These are phyloP conservation scores for Bettongia penicillata DNA, from an alignment of 2,113 vertebrate species.

Conservation along the genomic window DNA sequence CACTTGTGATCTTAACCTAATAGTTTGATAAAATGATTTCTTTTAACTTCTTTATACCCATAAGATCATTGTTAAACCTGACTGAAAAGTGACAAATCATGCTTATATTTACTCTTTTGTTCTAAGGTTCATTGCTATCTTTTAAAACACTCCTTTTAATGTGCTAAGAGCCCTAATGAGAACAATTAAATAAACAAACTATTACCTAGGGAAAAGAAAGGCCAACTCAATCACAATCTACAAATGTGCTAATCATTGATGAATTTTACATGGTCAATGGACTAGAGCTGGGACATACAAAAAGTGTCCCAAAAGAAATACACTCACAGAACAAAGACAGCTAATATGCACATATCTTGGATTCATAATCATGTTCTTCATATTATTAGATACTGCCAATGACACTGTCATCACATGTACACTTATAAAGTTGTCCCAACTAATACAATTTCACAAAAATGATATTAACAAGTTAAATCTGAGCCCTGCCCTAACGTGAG, in stretches of 20 bases:
- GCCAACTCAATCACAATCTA: constrained; percentile 18
- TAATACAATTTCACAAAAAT: not conserved
- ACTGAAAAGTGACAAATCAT: constrained; percentile 70
- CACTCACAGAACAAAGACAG: not conserved
- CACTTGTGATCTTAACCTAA: constrained; percentile 74
- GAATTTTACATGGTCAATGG: constrained; percentile 33
- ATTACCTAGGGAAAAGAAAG: constrained; percentile 46
- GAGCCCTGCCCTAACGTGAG: not conserved
- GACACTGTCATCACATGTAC: not conserved
- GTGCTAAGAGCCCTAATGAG: constrained; percentile 25
- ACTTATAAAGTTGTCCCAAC: not conserved
- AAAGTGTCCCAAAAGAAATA: constrained; percentile 19
- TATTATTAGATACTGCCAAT: not conserved
- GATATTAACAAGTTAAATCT: not conserved
- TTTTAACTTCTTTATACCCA: constrained; percentile 72
- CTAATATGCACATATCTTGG: not conserved
- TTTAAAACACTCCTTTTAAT: constrained; percentile 37
- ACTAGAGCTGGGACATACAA: not conserved
- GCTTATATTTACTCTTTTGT: constrained; percentile 74
- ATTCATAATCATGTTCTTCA: constrained; percentile 36
- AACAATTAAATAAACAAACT: constrained; percentile 58
- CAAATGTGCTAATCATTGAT: constrained; percentile 48
- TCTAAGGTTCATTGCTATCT: constrained; percentile 71
- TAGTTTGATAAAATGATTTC: constrained; percentile 76
- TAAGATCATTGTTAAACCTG: constrained; percentile 73